These are phyloP conservation scores for Osmerus eperlanus DNA, from an alignment of 2,113 vertebrate species.

Conservation along the genomic window DNA sequence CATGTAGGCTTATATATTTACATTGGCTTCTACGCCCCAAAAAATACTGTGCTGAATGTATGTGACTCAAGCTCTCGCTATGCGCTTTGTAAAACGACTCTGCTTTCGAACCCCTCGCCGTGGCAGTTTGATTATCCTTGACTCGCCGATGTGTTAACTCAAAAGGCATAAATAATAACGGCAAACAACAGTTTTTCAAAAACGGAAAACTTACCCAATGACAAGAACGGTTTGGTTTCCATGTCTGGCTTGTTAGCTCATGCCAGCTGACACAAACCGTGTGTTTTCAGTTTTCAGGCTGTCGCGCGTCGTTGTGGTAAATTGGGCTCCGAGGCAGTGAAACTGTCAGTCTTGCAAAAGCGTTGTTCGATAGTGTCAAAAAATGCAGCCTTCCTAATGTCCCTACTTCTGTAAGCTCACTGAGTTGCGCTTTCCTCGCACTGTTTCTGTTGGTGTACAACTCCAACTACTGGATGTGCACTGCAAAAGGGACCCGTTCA, in stretches of 20 bases:
- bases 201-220: conserved; percentile 73
- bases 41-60: no score
- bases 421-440: conserved; percentile 36
- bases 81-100: no score
- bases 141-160: neutral
- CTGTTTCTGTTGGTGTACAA: conserved; percentile 40
- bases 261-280: conserved; percentile 69
- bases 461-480: conserved; percentile 74
- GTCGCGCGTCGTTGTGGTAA: conserved; percentile 28
- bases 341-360: conserved; percentile 58
- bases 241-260: conserved; percentile 76
- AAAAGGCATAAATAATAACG: neutral
- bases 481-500: conserved; percentile 67
- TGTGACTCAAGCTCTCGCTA: no score
- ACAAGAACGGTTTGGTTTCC: conserved; percentile 81
- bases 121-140: no score
- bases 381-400: conserved; percentile 58
- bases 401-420: conserved; percentile 58
- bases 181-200: conserved; percentile 19
- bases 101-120: no score
- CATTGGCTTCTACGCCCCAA: neutral
- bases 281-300: conserved; percentile 55
- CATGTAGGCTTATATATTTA: neutral
- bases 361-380: conserved; percentile 53
- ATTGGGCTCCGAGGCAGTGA: conserved; percentile 47